A percentile compares a stretch with the other conserved stretches of the same genome.
These are phyloP conservation scores for Peromyscus maniculatus DNA, from an alignment of 2,113 vertebrate genomes.

Conservation along the genomic window DNA sequence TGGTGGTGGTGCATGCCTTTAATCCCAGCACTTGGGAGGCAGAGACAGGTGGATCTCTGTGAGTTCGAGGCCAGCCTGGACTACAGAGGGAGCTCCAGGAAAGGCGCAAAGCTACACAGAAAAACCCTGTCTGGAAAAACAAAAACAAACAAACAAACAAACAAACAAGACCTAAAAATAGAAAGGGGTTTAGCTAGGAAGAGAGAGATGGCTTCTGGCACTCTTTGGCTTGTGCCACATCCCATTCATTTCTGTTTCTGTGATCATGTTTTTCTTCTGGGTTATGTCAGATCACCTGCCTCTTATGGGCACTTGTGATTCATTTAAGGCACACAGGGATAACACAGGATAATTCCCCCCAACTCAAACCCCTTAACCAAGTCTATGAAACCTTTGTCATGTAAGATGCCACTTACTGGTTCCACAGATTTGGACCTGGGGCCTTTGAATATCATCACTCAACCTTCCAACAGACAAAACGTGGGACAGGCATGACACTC, in stretches of 20 bases:
- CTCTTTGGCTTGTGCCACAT: background rate
- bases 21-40: too few species aligned
- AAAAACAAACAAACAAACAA: too few species aligned
- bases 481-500: background rate
- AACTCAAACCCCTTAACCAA: background rate
- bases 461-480: background rate
- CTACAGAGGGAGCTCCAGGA: too few species aligned
- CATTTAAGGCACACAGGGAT: background rate
- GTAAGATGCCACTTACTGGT: background rate
- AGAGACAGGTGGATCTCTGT: too few species aligned
- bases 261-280: background rate
- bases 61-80: too few species aligned
- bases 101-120: too few species aligned
- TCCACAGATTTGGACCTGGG: background rate
- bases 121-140: too few species aligned
- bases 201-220: background rate
- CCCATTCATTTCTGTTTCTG: background rate
- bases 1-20: too few species aligned
- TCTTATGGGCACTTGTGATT: background rate
- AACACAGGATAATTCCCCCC: background rate
- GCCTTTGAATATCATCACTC: background rate
- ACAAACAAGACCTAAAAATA: background rate
- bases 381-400: background rate
- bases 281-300: background rate
- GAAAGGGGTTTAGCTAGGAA: background rate